Conservation (phyloP, 2,888 invertebrate genomes). For the Trisateles emortualis region DNA sequence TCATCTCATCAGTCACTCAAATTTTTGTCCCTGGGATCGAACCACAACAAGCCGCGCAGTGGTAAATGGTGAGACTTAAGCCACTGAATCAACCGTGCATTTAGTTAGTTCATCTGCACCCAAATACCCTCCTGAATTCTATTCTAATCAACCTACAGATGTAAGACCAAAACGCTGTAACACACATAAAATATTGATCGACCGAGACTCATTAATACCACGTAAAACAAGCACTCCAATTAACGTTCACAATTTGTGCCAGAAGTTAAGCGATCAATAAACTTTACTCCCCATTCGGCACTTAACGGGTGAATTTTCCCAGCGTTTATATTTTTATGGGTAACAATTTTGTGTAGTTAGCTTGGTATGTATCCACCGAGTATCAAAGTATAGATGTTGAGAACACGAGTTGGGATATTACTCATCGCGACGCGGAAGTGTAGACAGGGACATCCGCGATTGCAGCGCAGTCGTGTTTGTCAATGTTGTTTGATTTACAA, state of each 20-base stretch:
- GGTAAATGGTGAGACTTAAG: too few species aligned
- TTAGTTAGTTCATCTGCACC: too few species aligned
- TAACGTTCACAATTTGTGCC: slow-evolving; percentile 26
- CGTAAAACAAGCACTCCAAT: slow-evolving; percentile 28
- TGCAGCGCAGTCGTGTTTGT: slow-evolving; percentile 75
- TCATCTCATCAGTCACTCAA: too few species aligned
- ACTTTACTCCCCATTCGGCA: slow-evolving; percentile 23
- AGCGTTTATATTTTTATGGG: slow-evolving; percentile 11
- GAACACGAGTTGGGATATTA: slow-evolving; percentile 60
- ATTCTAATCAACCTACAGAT: slow-evolving; percentile 14
- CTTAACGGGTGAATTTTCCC: slow-evolving; percentile 14
- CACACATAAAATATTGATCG: slow-evolving; percentile 23
- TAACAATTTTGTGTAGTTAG: slow-evolving; percentile 31
- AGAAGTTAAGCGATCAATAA: slow-evolving; percentile 27
- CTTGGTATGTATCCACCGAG: slow-evolving; percentile 27
- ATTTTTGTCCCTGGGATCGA: too few species aligned
- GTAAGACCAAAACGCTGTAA: slow-evolving; percentile 13
- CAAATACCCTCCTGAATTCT: slow-evolving; percentile 13
- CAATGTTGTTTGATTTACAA: slow-evolving; percentile 75
- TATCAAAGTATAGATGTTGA: slow-evolving; percentile 50
- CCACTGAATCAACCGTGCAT: too few species aligned
- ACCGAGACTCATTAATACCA: slow-evolving; percentile 21
- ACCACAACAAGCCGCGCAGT: too few species aligned
- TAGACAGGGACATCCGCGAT: slow-evolving; percentile 76
- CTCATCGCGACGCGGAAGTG: slow-evolving; percentile 76